Conservation (phyloP, 2,888 invertebrate species). For the Lobophora halterata region DNA sequence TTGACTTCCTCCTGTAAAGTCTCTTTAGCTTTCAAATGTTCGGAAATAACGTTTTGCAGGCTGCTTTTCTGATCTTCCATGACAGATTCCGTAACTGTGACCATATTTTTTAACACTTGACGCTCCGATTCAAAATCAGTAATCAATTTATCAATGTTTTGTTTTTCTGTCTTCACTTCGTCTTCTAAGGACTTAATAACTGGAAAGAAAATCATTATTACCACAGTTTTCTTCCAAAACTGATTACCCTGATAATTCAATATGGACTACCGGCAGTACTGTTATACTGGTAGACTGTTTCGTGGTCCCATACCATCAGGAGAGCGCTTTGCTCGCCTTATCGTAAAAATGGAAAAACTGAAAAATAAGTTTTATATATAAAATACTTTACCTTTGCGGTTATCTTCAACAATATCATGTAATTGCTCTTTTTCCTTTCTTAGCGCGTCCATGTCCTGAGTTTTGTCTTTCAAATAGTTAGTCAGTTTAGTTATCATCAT, state of each 20-base stretch:
- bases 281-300: too few species aligned
- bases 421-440: conserved; percentile 51
- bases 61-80: conserved; percentile 58
- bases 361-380: background rate
- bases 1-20: conserved; percentile 40
- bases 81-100: conserved; percentile 58
- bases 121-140: conserved; percentile 59
- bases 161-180: conserved; percentile 45
- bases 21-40: conserved; percentile 43
- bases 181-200: conserved; percentile 42
- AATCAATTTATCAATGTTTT: conserved; percentile 50
- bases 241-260: too few species aligned
- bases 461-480: conserved; percentile 57
- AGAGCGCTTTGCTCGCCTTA: too few species aligned
- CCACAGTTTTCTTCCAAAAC: too few species aligned
- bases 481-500: conserved; percentile 56
- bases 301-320: too few species aligned
- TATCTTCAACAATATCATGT: conserved; percentile 41
- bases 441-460: conserved; percentile 45
- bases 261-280: too few species aligned
- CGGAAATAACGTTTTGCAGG: conserved; percentile 44
- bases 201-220: too few species aligned
- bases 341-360: too few species aligned
- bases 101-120: conserved; percentile 57
- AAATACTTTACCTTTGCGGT: conserved; percentile 41